A percentile compares a stretch with the other conserved stretches of the same genome.
Conservation (phyloP, 2,888 invertebrate genomes). For the Acrobasis consociella region DNA sequence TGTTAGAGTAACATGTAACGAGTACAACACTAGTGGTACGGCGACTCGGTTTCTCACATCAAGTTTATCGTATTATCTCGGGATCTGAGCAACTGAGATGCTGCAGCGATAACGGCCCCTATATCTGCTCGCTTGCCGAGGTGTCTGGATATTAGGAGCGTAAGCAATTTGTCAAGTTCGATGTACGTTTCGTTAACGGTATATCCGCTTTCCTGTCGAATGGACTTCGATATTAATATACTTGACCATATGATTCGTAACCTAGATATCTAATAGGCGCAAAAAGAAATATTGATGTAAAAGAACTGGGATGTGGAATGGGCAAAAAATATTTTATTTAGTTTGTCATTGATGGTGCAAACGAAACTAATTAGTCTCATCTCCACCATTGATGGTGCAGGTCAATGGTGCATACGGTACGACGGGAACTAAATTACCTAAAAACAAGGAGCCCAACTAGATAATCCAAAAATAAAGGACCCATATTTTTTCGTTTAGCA, state of each 20-base stretch:
- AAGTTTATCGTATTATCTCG: slow-evolving; percentile 72
- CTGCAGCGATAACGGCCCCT: slow-evolving; percentile 61
- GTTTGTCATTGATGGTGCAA: no score
- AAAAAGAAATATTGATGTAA: not conserved
- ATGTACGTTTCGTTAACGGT: slow-evolving; percentile 74
- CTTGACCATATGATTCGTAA: not conserved
- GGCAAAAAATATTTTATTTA: no score
- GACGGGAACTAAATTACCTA: no score
- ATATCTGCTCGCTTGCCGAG: slow-evolving; percentile 65
- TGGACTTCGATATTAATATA: slow-evolving; percentile 32
- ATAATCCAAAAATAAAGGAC: no score
- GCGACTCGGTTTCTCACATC: slow-evolving; percentile 54
- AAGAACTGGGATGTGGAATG: no score
- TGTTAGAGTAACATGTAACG: slow-evolving; percentile 34
- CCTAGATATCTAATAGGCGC: not conserved
- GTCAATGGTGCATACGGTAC: no score
- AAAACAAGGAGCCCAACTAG: no score
- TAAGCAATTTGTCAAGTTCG: slow-evolving; percentile 80
- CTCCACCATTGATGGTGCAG: no score
- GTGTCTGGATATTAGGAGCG: slow-evolving; percentile 79
- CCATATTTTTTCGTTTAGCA: no score
- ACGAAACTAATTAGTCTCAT: no score
- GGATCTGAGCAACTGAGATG: slow-evolving; percentile 73
- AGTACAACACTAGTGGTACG: slow-evolving; percentile 49
- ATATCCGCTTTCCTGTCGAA: slow-evolving; percentile 42